Percentiles rank a stretch among this genome's conserved stretches.
Evolutionary conservation across 2,888 invertebrate species (phyloP).

Genomic region (Cosmia trapezina): DNA sequence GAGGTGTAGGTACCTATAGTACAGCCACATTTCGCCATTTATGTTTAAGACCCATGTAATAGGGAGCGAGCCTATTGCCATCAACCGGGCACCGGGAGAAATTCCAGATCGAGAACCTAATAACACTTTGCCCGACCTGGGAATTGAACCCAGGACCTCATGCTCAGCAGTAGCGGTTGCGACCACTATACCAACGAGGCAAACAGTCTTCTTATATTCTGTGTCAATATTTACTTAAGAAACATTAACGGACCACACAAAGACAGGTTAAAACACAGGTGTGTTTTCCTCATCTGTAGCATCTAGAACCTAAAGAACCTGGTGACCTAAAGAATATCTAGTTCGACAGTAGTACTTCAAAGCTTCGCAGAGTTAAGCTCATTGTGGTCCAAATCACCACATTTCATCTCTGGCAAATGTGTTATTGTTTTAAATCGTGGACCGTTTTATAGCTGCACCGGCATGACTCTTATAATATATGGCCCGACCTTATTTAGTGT

Average conservation of each 20-base stretch:
- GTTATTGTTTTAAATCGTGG: slow-evolving; percentile 85
- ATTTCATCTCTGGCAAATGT: slow-evolving; percentile 79
- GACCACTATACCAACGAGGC: no score
- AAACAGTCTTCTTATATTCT: neutral
- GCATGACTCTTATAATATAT: slow-evolving; percentile 64
- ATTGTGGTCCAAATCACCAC: slow-evolving; percentile 72
- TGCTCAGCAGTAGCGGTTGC: no score
- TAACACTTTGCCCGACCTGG: no score
- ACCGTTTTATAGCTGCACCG: slow-evolving; percentile 72
- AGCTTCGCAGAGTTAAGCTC: slow-evolving; percentile 52
- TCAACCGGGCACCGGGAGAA: no score
- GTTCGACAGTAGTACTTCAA: slow-evolving; percentile 65
- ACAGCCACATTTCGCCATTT: no score
- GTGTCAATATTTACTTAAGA: slow-evolving; percentile 15
- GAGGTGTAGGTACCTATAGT: no score
- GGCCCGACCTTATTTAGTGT: slow-evolving; percentile 72
- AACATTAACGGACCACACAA: slow-evolving; percentile 32
- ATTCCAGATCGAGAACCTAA: no score
- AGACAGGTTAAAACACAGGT: slow-evolving; percentile 25
- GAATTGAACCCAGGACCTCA: no score
- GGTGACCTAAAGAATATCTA: slow-evolving; percentile 72
- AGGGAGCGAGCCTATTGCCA: no score
- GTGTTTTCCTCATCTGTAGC: slow-evolving; percentile 20
- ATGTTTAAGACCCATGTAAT: no score
- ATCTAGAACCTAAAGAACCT: slow-evolving; percentile 12